A percentile compares a stretch with the other conserved stretches of the same genome.
These are phyloP conservation scores for Cuniculus paca DNA, from an alignment of 2,797 vertebrate genomes.

Conservation along the genomic window DNA sequence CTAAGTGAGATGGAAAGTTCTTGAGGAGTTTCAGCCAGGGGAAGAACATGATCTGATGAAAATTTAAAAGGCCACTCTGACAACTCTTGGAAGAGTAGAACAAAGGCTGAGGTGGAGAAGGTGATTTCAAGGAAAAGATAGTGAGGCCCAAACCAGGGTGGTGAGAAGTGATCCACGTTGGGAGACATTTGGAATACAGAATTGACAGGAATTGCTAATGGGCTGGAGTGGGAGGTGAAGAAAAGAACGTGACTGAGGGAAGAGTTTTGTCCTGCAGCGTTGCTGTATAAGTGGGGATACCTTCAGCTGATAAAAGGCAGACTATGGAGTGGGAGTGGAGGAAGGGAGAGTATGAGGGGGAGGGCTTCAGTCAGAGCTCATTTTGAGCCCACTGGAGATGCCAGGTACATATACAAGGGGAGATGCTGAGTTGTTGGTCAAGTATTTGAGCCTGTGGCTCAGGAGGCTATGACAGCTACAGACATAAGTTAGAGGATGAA, in stretches of 20 bases:
- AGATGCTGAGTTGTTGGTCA: not conserved
- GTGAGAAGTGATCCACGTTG: not conserved
- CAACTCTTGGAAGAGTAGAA: not conserved
- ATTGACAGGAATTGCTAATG: not conserved
- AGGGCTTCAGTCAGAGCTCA: not conserved
- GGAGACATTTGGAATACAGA: not conserved
- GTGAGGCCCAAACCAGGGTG: not conserved
- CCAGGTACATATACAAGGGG: not conserved
- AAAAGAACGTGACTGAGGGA: not conserved
- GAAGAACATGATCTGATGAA: constrained; percentile 19
- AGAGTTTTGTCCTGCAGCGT: not conserved
- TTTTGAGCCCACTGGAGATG: not conserved
- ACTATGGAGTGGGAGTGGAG: not conserved
- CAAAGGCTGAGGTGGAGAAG: not conserved
- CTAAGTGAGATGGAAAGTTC: constrained; percentile 41
- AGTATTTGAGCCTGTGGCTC: not conserved
- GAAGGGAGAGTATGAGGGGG: too few relatives aligned
- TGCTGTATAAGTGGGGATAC: not conserved
- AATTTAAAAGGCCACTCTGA: not conserved
- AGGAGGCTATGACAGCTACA: not conserved
- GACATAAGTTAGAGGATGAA: not conserved
- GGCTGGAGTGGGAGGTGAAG: not conserved
- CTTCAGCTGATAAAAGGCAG: not conserved
- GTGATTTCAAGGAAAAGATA: not conserved
- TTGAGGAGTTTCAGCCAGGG: not conserved